phyloP scores from a whole-genome alignment of 2,888 invertebrate genomes.

The Pogonocherus hispidulus region DNA sequence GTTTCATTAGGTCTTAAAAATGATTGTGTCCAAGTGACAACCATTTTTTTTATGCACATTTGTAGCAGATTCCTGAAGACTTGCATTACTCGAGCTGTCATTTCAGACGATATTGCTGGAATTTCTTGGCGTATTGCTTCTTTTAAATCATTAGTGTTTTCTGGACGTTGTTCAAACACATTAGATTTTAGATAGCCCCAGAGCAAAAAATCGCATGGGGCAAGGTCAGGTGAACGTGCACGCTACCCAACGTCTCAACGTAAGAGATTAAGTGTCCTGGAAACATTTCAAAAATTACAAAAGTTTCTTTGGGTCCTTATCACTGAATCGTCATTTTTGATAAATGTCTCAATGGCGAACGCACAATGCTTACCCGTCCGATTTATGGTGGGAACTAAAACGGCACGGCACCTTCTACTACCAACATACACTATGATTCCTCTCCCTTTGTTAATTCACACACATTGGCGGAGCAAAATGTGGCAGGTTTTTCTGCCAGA shows the following conservation, averaged over 20 bases:
- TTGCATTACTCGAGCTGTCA: conserved; percentile 13
- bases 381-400: too few species aligned
- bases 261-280: conserved; percentile 39
- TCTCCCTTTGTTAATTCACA: too few species aligned
- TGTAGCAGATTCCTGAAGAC: conserved; percentile 26
- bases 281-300: too few species aligned
- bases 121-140: conserved; percentile 43
- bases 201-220: conserved; percentile 40
- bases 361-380: too few species aligned
- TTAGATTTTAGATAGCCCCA: conserved; percentile 41
- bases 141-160: conserved; percentile 41
- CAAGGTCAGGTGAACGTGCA: conserved; percentile 39
- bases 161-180: conserved; percentile 41
- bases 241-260: too few species aligned
- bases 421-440: too few species aligned
- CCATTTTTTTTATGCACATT: conserved; percentile 35
- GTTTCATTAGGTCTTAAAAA: conserved; percentile 33
- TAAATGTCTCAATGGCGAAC: too few species aligned
- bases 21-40: conserved; percentile 28
- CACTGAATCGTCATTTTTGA: too few species aligned
- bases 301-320: too few species aligned
- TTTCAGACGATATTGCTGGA: conserved; percentile 26
- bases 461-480: too few species aligned
- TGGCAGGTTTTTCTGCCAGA: too few species aligned
- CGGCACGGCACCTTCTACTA: too few species aligned